These are phyloP conservation scores for Chionodraco myersi DNA, from an alignment of 2,113 vertebrate species.

Conservation along the genomic window DNA sequence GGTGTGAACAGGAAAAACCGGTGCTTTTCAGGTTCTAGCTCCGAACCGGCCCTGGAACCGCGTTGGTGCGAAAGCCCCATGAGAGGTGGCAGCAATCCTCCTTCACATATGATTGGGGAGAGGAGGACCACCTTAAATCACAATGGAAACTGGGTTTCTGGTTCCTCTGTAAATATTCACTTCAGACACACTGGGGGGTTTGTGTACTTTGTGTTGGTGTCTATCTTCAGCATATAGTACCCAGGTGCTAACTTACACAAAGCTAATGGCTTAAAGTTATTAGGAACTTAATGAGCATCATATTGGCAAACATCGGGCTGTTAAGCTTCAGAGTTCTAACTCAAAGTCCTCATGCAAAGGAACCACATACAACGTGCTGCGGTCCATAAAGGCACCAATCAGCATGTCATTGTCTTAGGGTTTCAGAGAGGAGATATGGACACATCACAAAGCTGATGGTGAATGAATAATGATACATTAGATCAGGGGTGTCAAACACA, in stretches of 20 bases:
- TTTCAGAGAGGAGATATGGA: not conserved
- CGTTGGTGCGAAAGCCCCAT: no score
- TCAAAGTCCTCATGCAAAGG: not conserved
- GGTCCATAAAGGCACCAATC: not conserved
- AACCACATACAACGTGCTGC: not conserved
- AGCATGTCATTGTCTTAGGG: not conserved
- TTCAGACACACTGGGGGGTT: not conserved
- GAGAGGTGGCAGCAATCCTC: constrained; percentile 8
- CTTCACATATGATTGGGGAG: not conserved
- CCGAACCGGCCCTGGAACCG: no score
- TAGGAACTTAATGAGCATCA: constrained; percentile 22
- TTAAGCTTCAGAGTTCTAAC: not conserved
- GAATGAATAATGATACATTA: not conserved
- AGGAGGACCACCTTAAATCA: constrained; percentile 6
- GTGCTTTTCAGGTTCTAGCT: no score
- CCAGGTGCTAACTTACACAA: constrained; percentile 22
- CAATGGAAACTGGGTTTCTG: not conserved
- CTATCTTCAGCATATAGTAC: not conserved
- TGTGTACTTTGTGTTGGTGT: not conserved
- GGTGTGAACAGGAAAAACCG: not conserved
- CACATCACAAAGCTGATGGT: not conserved
- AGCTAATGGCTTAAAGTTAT: not conserved
- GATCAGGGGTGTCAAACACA: not conserved
- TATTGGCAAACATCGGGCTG: not conserved
- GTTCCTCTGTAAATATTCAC: constrained; percentile 34